These are phyloP conservation scores for Pristionchus mayeri DNA, from an alignment of 2,888 invertebrate species.

Conservation along the genomic window DNA sequence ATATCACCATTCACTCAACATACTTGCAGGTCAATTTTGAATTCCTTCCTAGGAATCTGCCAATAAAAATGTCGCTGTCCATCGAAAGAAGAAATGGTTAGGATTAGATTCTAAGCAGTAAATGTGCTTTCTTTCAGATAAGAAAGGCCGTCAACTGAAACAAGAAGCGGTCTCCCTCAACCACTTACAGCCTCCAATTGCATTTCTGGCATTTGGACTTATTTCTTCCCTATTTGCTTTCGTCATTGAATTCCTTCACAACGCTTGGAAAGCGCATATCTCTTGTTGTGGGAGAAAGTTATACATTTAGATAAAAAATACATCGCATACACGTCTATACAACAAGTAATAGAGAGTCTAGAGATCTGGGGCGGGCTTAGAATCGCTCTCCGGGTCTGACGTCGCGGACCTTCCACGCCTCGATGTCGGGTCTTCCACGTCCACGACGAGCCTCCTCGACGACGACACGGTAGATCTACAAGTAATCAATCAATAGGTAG, in stretches of 20 bases:
- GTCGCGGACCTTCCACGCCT: constrained; percentile 50
- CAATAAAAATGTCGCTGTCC: background rate
- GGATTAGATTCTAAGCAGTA: background rate
- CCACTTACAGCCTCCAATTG: background rate
- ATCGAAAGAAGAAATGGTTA: background rate
- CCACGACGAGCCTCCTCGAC: constrained; percentile 48
- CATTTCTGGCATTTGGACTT: background rate
- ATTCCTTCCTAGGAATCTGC: background rate
- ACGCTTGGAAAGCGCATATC: too few relatives aligned
- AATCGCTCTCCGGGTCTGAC: constrained; percentile 39
- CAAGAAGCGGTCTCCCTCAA: too few relatives aligned
- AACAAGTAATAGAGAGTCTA: background rate
- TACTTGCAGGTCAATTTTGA: background rate
- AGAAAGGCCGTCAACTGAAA: too few relatives aligned
- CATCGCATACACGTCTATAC: constrained; percentile 12
- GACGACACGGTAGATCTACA: constrained; percentile 47
- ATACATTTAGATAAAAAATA: background rate
- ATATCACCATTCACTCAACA: too few relatives aligned
- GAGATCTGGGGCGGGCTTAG: background rate
- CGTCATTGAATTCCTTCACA: background rate
- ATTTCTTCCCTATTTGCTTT: background rate
- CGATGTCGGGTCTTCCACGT: constrained; percentile 44
- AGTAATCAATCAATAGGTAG: background rate
- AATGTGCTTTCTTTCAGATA: too few relatives aligned
- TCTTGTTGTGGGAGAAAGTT: background rate